Base-by-base conservation (phyloP, 2,113 vertebrate species). In the Micronycteris hirsuta region DNA sequence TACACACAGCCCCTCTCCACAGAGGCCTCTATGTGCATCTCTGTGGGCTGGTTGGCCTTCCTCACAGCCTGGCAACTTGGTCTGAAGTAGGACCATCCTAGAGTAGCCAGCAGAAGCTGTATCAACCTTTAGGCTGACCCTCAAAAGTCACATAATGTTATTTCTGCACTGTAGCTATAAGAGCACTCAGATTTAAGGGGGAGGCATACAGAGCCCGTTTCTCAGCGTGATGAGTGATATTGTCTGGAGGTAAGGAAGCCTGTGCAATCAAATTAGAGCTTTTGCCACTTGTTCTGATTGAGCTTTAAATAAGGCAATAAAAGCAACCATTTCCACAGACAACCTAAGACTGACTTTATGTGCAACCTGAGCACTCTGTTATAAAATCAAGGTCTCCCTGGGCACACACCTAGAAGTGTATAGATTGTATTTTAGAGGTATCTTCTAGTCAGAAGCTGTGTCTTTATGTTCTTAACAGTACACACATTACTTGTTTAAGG, bases 301-400 rank as follows among this genome's bases (percentile, higher is more conserved):
- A 90, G 71, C 47, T 78, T 68, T 81, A 84, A 65, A 73, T 8
- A 70, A 58, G 61, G 41, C 56, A 70, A 76, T 74, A 54, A 81
- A 77, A 28, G 16, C 19, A 31, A 14, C 28, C 4, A 4, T 96
- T 63, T 31, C 36, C 52, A 87, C n/a, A n/a, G 28, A 65, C 5
- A 68, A 17, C 61, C 43, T 43, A 3, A 49, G 38, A 41, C 11
- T 41, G 67, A 16, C 67, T 91, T 68, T 70, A 12, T 36, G 9
- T 86, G 88, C 47, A 77, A 33, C 9, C 4, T 0, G 22, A 38
- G 11, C 31, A 8, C 45, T 96, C 28, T 41, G 31, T 43, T 77
- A 17, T 19, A 68, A 81, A 80, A 22, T 31, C 31, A 65, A 9
- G 36, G n/a, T 94, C 61, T 81, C 54, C 45, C 54, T 80, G 24